phyloP scores from a whole-genome alignment of 2,113 vertebrate species.

The Halcyon senegalensis region DNA sequence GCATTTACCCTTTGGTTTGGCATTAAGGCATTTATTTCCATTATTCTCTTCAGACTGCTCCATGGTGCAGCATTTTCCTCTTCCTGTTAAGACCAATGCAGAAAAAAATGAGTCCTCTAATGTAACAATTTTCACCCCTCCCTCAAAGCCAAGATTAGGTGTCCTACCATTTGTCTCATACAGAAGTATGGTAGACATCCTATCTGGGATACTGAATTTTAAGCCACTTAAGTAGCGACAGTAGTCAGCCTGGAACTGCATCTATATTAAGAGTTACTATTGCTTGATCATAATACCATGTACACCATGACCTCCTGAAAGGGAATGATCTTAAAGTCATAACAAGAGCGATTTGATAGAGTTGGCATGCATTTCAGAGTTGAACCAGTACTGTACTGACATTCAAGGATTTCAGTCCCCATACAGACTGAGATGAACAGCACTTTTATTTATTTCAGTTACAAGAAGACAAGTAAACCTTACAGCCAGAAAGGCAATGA shows the following conservation, averaged over 20 bases:
- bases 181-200: not conserved
- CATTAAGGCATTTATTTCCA: not conserved
- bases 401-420: conserved; percentile 81
- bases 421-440: conserved; percentile 81
- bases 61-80: not conserved
- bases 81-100: not conserved
- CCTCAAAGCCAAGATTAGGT: not conserved
- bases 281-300: not conserved
- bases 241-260: not conserved
- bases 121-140: not conserved
- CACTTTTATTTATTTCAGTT: conserved; percentile 80
- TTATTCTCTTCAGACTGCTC: not conserved
- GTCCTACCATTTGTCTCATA: not conserved
- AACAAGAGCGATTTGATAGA: not conserved
- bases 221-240: not conserved
- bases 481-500: conserved; percentile 72
- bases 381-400: conserved; percentile 45
- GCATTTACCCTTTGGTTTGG: not conserved
- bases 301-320: not conserved
- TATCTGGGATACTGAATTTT: not conserved
- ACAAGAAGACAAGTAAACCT: conserved; percentile 72
- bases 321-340: not conserved
- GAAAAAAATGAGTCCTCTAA: not conserved
- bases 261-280: not conserved
- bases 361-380: conserved; percentile 30